phyloP scores from a whole-genome alignment of 2,888 invertebrate species.

The Linyphia triangularis region DNA sequence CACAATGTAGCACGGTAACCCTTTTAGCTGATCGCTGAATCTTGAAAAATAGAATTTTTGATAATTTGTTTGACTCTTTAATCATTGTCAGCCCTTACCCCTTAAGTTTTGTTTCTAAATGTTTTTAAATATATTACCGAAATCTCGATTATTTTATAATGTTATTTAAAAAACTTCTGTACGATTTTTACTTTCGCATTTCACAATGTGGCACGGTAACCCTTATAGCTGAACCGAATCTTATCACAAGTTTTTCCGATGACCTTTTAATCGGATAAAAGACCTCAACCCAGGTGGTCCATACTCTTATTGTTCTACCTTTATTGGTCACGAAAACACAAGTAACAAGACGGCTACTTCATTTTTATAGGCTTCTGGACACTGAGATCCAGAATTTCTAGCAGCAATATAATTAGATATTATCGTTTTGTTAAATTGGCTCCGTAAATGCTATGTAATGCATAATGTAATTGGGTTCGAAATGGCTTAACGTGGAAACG shows the following conservation, averaged over 20 bases:
- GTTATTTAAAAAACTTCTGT: neutral
- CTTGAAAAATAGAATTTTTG: too few relatives aligned
- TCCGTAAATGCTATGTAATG: conserved; percentile 48
- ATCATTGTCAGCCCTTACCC: too few relatives aligned
- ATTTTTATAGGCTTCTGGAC: neutral
- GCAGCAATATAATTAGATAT: conserved; percentile 20
- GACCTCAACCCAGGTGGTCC: conserved; percentile 48
- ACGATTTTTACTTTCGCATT: neutral
- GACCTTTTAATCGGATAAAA: conserved; percentile 63
- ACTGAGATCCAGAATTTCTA: neutral
- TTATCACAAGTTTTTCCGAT: neutral
- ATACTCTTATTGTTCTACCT: conserved; percentile 42
- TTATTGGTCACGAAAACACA: conserved; percentile 48
- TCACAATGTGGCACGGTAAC: neutral
- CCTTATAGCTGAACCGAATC: neutral
- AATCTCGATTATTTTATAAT: too few relatives aligned
- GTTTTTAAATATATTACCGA: too few relatives aligned
- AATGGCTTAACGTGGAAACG: conserved; percentile 20
- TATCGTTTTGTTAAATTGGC: conserved; percentile 26
- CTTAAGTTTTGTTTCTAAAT: too few relatives aligned
- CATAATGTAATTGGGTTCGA: conserved; percentile 53
- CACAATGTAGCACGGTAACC: too few relatives aligned
- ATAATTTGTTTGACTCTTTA: too few relatives aligned
- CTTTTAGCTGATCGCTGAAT: too few relatives aligned
- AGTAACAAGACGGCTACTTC: neutral